These are phyloP conservation scores for Yponomeuta plumbellus DNA, from an alignment of 2,888 invertebrate species.

Conservation along the genomic window DNA sequence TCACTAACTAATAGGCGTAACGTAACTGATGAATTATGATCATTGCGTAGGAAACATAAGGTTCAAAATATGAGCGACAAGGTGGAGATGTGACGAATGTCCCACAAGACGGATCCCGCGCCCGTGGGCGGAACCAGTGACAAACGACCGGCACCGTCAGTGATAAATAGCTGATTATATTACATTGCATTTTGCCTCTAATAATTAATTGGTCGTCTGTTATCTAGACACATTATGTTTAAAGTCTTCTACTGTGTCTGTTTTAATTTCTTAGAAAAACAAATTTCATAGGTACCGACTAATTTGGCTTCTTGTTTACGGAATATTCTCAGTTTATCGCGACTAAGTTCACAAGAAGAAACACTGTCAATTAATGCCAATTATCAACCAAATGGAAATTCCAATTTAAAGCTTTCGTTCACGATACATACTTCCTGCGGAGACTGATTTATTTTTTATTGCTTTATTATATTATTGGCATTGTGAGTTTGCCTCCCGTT, in stretches of 20 bases:
- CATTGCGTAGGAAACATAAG: conserved; percentile 38
- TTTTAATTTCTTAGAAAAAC: neutral
- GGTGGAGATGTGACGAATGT: conserved; percentile 53
- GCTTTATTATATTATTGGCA: conserved; percentile 66
- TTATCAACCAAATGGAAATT: conserved; percentile 44
- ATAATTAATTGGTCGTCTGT: conserved; percentile 67
- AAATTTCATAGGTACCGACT: neutral
- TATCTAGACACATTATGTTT: conserved; percentile 38
- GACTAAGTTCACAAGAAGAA: neutral
- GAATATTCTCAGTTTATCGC: neutral
- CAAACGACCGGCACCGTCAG: conserved; percentile 67
- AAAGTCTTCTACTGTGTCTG: neutral
- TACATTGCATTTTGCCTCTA: conserved; percentile 66
- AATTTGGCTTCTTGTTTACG: neutral
- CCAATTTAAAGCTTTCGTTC: conserved; percentile 48
- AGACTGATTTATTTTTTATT: conserved; percentile 54
- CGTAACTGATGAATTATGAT: conserved; percentile 35
- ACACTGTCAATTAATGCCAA: conserved; percentile 39
- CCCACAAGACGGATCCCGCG: conserved; percentile 40
- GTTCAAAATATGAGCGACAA: conserved; percentile 38
- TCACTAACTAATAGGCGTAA: conserved; percentile 50
- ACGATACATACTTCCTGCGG: conserved; percentile 48
- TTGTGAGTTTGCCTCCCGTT: conserved; percentile 57
- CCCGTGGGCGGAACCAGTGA: conserved; percentile 70
- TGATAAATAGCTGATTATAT: conserved; percentile 76